Percentiles rank a stretch among this genome's conserved stretches.
Evolutionary conservation across 2,797 vertebrate species (phyloP).

Genomic region (Lutjanus argentimaculatus): DNA sequence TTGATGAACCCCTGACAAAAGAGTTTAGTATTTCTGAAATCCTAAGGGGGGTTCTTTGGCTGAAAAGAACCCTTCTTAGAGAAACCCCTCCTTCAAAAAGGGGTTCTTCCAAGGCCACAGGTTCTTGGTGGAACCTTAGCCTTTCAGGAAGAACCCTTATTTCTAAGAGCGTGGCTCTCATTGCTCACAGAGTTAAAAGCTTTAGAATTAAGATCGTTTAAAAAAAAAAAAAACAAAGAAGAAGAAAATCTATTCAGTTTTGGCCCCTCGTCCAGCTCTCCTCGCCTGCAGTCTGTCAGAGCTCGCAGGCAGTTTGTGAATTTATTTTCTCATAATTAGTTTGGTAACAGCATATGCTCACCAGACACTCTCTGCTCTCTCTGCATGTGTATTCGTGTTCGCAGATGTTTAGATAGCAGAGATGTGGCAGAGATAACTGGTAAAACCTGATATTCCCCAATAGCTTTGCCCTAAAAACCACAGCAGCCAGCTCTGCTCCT

Average conservation of each 20-base stretch:
- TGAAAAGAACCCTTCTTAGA: no score
- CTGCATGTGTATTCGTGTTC: constrained; percentile 76
- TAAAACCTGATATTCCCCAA: constrained; percentile 80
- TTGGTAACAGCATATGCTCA: constrained; percentile 76
- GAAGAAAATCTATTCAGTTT: constrained; percentile 34
- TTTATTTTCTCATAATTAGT: constrained; percentile 81
- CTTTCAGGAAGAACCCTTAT: no score
- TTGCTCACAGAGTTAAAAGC: constrained; percentile 53
- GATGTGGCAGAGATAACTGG: constrained; percentile 80
- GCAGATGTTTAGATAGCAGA: constrained; percentile 79
- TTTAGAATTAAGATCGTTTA: constrained; percentile 56
- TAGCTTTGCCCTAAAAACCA: constrained; percentile 70
- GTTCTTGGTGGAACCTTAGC: no score
- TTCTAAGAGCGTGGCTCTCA: constrained; percentile 6
- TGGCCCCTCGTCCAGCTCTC: constrained; percentile 45
- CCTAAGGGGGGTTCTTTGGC: no score
- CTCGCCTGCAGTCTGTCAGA: constrained; percentile 65
- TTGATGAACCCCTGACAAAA: no score
- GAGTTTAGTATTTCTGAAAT: no score
- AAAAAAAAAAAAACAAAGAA: constrained; percentile 3
- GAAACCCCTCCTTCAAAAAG: no score
- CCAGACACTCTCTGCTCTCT: constrained; percentile 60
- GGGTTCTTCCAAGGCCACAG: no score
- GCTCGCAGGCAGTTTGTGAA: constrained; percentile 66
- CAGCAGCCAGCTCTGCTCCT: constrained; percentile 66